Percentiles rank a stretch among this genome's conserved stretches.
phyloP scores from a whole-genome alignment of 2,113 vertebrate genomes.

The Sakesphorus luctuosus region DNA sequence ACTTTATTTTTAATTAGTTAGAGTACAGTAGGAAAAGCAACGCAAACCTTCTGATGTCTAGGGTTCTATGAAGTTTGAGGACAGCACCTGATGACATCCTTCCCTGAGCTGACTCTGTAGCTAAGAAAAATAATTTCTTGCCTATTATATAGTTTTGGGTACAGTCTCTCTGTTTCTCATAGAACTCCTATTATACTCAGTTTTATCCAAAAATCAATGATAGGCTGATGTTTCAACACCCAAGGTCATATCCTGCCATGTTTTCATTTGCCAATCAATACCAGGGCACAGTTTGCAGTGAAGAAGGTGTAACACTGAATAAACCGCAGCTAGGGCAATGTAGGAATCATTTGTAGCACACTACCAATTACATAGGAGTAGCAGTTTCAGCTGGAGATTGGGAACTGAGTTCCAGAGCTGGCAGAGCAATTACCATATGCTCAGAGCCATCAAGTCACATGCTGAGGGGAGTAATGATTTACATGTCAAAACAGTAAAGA shows the following conservation, averaged over 20 bases:
- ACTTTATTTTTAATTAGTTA: background rate
- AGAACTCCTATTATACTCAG: background rate
- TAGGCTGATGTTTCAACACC: background rate
- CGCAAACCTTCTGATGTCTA: background rate
- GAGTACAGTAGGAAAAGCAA: background rate
- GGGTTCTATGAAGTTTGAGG: background rate
- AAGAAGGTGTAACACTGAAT: background rate
- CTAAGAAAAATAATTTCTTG: background rate
- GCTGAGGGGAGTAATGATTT: background rate
- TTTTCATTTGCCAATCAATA: constrained; percentile 31
- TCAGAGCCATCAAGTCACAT: background rate
- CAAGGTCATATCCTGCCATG: background rate
- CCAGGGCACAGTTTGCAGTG: background rate
- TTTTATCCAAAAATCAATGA: constrained; percentile 26
- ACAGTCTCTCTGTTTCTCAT: background rate
- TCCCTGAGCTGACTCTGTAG: background rate
- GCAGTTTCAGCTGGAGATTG: background rate
- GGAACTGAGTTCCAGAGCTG: background rate
- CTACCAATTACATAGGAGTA: background rate
- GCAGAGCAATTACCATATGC: background rate
- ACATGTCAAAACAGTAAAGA: background rate
- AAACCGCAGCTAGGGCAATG: background rate
- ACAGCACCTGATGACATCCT: background rate
- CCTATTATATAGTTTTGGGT: background rate
- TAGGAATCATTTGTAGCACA: background rate